Evolutionary conservation across 1,140 invertebrate species (phyloP).

Genomic region (Drosophila simulans): DNA sequence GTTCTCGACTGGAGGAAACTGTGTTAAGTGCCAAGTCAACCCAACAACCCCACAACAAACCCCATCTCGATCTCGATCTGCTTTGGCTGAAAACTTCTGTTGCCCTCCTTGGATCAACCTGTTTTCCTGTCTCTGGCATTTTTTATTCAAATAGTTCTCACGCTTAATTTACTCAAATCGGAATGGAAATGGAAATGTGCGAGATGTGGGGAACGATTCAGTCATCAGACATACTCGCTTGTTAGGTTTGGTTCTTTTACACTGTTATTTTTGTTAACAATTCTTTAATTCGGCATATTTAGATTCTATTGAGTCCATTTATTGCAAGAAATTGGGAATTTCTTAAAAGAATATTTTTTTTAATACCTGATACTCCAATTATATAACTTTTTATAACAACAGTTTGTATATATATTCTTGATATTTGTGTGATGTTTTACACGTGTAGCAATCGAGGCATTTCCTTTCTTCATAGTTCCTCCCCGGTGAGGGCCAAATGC

Average conservation of each 20-base stretch:
- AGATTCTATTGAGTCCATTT: background rate
- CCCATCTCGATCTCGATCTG: constrained; percentile 26
- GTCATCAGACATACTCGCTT: constrained; percentile 11
- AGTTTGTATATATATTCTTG: no score
- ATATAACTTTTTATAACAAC: no score
- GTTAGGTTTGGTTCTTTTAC: constrained; percentile 21
- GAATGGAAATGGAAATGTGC: constrained; percentile 55
- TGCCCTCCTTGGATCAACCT: constrained; percentile 42
- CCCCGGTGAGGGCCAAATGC: constrained; percentile 37
- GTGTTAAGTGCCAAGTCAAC: constrained; percentile 35
- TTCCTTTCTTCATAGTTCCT: constrained; percentile 24
- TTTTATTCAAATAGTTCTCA: constrained; percentile 61
- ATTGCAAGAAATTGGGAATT: no score
- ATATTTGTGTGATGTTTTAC: background rate
- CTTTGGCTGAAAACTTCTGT: constrained; percentile 22
- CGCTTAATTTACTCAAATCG: constrained; percentile 70
- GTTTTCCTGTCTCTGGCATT: constrained; percentile 37
- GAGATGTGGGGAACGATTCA: constrained; percentile 20
- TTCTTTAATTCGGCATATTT: no score
- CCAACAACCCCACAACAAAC: constrained; percentile 13
- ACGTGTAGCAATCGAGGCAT: constrained; percentile 3
- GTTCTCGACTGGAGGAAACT: constrained; percentile 28
- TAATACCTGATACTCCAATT: no score
- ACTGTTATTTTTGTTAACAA: background rate
- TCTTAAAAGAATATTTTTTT: no score